Evolutionary conservation across 2,888 invertebrate species (phyloP).

Genomic region (Scaptomyza reducta): DNA sequence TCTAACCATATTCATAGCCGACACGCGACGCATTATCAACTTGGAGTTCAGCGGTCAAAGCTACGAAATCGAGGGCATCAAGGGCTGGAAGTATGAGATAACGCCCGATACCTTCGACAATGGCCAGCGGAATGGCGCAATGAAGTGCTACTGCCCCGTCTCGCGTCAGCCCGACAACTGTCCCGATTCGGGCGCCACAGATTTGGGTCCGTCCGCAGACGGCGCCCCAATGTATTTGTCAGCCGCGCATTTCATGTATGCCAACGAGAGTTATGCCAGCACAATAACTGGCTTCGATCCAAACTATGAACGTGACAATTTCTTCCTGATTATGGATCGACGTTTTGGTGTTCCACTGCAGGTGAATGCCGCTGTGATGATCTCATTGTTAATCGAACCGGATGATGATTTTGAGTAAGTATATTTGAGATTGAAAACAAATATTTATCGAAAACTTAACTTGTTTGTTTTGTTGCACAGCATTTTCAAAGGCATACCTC

Average conservation of each 20-base stretch:
- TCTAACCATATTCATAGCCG: slow-evolving; percentile 89
- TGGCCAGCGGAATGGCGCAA: slow-evolving; percentile 86
- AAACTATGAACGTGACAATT: slow-evolving; percentile 87
- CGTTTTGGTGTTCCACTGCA: slow-evolving; percentile 90
- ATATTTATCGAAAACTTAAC: not conserved
- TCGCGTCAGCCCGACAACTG: slow-evolving; percentile 81
- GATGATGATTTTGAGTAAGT: slow-evolving; percentile 86
- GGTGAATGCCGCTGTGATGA: slow-evolving; percentile 90
- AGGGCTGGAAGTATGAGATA: slow-evolving; percentile 84
- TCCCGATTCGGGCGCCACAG: slow-evolving; percentile 87
- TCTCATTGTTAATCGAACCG: slow-evolving; percentile 87
- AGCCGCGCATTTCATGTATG: slow-evolving; percentile 91
- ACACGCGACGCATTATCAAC: slow-evolving; percentile 90
- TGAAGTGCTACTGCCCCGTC: slow-evolving; percentile 89
- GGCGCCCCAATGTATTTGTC: slow-evolving; percentile 92
- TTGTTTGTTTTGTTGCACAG: slow-evolving; percentile 36
- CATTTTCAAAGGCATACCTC: slow-evolving; percentile 64
- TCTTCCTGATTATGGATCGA: slow-evolving; percentile 89
- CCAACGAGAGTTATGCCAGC: slow-evolving; percentile 88
- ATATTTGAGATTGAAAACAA: not conserved
- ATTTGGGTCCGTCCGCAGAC: slow-evolving; percentile 89
- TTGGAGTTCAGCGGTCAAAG: slow-evolving; percentile 72
- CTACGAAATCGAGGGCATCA: slow-evolving; percentile 67
- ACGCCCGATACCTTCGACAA: slow-evolving; percentile 90
- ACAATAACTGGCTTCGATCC: slow-evolving; percentile 89